A percentile compares a stretch with the other conserved stretches of the same genome.
These are phyloP conservation scores for Enteromius argenteus DNA, from an alignment of 2,797 vertebrate species.

Conservation along the genomic window DNA sequence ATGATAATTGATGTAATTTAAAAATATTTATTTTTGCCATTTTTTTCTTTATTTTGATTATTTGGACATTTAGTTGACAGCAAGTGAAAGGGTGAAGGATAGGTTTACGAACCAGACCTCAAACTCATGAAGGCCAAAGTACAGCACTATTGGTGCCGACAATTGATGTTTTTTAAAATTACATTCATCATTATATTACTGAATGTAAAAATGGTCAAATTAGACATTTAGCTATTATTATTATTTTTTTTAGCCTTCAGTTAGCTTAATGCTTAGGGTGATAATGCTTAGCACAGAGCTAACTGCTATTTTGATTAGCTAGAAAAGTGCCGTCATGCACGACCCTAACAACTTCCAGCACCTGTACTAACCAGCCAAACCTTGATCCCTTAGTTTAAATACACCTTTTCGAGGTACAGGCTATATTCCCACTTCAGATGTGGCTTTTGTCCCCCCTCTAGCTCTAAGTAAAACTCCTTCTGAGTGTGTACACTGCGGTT, in stretches of 20 bases:
- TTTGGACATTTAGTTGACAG: not conserved
- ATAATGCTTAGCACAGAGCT: not conserved
- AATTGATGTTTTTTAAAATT: too few species aligned
- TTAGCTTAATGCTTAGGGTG: not conserved
- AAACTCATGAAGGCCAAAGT: too few species aligned
- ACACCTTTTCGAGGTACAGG: not conserved
- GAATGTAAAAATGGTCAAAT: not conserved
- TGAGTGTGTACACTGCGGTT: conserved; percentile 24
- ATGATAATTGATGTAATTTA: not conserved
- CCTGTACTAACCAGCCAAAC: not conserved
- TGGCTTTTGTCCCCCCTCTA: not conserved
- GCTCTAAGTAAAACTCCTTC: not conserved
- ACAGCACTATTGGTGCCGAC: too few species aligned
- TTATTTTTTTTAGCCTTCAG: not conserved
- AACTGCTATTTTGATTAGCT: not conserved
- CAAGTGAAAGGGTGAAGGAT: not conserved
- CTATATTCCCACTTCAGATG: not conserved
- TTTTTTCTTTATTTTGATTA: not conserved
- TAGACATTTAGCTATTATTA: not conserved
- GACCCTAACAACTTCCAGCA: too few species aligned
- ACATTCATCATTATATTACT: too few species aligned
- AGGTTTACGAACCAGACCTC: not conserved
- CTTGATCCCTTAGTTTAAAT: not conserved
- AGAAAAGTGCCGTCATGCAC: not conserved
- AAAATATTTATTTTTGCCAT: not conserved